Percentiles rank a stretch among this genome's conserved stretches.
Conservation (phyloP, 2,113 vertebrate species). For the Ceuthmochares aereus region DNA sequence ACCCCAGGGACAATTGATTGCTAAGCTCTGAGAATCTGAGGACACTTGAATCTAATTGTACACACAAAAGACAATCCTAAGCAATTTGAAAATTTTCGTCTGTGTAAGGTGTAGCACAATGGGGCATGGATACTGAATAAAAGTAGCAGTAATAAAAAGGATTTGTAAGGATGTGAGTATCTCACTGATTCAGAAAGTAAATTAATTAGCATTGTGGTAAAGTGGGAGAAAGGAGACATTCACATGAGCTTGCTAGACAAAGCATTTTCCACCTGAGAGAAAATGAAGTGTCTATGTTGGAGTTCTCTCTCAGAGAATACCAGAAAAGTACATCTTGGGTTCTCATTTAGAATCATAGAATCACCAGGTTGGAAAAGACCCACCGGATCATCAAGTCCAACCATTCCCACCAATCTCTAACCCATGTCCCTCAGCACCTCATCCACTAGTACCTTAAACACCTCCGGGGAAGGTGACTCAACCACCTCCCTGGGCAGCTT, state of each 20-base stretch:
- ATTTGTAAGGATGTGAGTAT: neutral
- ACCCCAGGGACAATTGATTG: neutral
- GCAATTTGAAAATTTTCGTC: neutral
- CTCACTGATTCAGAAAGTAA: neutral
- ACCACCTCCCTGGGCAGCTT: too few species aligned
- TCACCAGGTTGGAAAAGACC: too few species aligned
- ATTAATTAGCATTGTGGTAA: neutral
- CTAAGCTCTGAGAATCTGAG: neutral
- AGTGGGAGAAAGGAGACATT: neutral
- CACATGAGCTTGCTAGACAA: neutral
- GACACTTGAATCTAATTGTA: neutral
- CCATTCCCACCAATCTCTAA: too few species aligned
- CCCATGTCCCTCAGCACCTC: too few species aligned
- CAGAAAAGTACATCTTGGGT: neutral
- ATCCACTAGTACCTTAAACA: too few species aligned
- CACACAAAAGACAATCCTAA: fast-evolving
- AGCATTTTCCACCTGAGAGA: neutral
- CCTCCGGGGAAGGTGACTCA: too few species aligned
- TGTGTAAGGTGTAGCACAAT: neutral
- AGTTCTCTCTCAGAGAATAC: neutral
- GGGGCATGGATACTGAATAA: neutral
- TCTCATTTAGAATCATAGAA: too few species aligned
- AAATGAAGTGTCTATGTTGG: neutral
- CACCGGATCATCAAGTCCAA: too few species aligned
- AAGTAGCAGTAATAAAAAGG: neutral